Base-by-base conservation (phyloP, 2,797 vertebrate species). In the Odontamblyopus lacepedii region DNA sequence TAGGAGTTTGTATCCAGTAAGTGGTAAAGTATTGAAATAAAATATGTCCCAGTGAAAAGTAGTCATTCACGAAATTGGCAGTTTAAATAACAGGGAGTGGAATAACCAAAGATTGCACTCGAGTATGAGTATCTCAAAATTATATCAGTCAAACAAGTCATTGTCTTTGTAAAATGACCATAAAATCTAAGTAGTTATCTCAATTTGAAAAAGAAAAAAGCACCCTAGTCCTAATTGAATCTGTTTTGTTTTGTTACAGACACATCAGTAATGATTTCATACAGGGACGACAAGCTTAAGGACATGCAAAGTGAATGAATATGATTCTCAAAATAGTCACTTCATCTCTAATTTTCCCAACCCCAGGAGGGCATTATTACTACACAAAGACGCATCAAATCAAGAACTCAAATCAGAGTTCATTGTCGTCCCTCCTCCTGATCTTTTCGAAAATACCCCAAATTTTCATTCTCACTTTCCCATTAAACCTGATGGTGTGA, bases 401-500 rank as follows among this genome's bases (percentile, higher is more conserved):
- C 63, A 66, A 50, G 26, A 66, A 19, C 2, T 66, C 41, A 29
- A 66, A 50, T 51, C 26, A 18, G 44, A 29, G 16, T 65, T 50
- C 16, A 29, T 7, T 50, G 63, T 50, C 44, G 11, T 51, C 26
- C 44, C 8, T 27, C 23, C 13, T 16, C n/a, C 63, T 26, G 12
- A 64, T 23, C 19, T 18, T n/a, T 35, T 38, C 1, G 6, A 53
- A 64, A 16, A 26, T 66, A 9, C 30, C 74, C 13, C 44, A 56
- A 59, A 38, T 62, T 77, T 63, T 70, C 30, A 73, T 53, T 48
- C 69, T 57, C 55, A 13, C 55, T 57, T 57, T 26, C 55, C 56
- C 75, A 53, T 77, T 76, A 78, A 67, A 57, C 30, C 57, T 80
- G 56, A 81, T 69, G 16, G 35, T 68, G 18, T 56, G n/a, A 50